Base-by-base conservation (phyloP, 2,888 invertebrate genomes). In the Lordiphosa andalusiaca region DNA sequence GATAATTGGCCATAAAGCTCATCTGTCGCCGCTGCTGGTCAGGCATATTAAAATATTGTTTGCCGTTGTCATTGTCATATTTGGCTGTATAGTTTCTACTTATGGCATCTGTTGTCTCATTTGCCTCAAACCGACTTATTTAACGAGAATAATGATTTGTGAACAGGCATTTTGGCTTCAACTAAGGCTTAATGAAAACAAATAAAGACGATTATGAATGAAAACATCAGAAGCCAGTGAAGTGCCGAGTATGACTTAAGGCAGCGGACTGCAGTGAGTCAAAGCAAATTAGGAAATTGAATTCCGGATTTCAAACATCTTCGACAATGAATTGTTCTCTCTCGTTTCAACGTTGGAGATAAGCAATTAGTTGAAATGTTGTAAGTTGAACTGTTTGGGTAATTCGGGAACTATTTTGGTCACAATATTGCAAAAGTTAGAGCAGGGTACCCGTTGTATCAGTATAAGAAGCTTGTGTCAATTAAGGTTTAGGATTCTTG, bases 1-100 rank as follows among this genome's bases (percentile, higher is more conserved):
- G 70, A 81, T 78, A 78, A 78, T 78, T 81, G 84, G 81, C 84
- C 71, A 84, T 78, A 77, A 78, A 73, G 56, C 72, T 71, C 77
- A 81, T 73, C 84, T 68, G 55, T 56, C 67, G 30, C 53, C 39
- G 65, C 42, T 55, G 40, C 69, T 73, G 77, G 83, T 54, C 71
- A 54, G 58, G 77, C 83, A 78, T 78, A 78, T 69, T 77, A 83
- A 78, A 76, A 70, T 72, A 53, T 52, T 67, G 49, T 69, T 67
- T 54, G 6, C 33, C 53, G 51, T 44, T 56, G 53, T 23, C 55
- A 44, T 39, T 73, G 56, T 63, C 60, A 66, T 67, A 58, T 39
- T 52, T 67, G 19, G 36, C 40, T 25, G 37, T 38, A 49, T 52
- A 36, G 40, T 48, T 39, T 41, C 40, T 67, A 72, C 72, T 74